Base-by-base conservation (phyloP, 2,113 vertebrate genomes). In the Nothoprocta pentlandii region DNA sequence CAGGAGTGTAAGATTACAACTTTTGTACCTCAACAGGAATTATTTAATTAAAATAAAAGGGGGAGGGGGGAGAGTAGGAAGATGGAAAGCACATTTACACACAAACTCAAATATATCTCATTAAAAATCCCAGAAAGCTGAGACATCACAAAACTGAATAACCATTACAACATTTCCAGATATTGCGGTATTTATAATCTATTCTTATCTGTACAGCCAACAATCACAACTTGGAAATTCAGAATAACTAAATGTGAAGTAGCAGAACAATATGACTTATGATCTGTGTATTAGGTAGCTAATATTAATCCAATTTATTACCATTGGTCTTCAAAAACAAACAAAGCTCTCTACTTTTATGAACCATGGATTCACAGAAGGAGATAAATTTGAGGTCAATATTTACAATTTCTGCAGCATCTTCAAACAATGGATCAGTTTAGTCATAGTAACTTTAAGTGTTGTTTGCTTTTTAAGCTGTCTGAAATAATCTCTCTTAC, bases 401-500 rank as follows among this genome's bases (percentile, higher is more conserved):
- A 84, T 63, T 68, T 46, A 80, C 30, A 36, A 9, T 53, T 75
- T 82, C 36, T 87, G 59, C 22, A 58, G 21, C 68, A 32, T 30
- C 53, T 19, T 77, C 56, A 91, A 96, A 71, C 22, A 85, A 46
- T 0, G 0, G 26, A 69, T 73, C 62, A 41, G 12, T 91, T 82
- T 69, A 88, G 44, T 91, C 75, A 91, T 13, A 95, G 80, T 82
- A 95, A 90, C 78, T 42, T 94, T 63, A 95, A 93, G 75, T 80
- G 53, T 91, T 96, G 16, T 81, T 79, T 66, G 47, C 79, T 96
- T 94, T 93, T 85, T 78, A 93, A 97, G 28, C 39, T 93, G 81
- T 81, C 90, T 93, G 83, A 95, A 97, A 93, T 85, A 96, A 97
- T 88, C 61, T 85, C 64, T 96, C 26, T 71, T 90, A 87, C 15